Evolutionary conservation across 2,888 invertebrate genomes (phyloP), one percentile per base, ranked within the genome.

Genomic region (Dryobota labecula): DNA sequence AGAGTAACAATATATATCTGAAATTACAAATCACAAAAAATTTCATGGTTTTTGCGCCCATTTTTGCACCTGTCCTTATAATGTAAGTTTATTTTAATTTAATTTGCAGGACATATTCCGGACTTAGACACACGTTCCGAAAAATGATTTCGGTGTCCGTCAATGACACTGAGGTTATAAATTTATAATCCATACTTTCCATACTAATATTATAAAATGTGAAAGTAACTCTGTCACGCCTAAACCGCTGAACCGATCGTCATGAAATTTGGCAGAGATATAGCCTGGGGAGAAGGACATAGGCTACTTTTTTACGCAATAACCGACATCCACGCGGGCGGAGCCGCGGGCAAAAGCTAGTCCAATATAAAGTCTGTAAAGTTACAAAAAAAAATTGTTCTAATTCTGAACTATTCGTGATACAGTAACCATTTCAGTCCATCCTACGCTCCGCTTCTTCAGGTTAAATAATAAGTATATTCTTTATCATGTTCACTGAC

Each of bases 21-120:
- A 30, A 20, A 43, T 11, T 11, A 33, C n/a, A 56, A n/a, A 43
- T 27, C 20, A 9, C 20, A 43, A 58, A 11, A 27, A n/a, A 41
- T 24, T 20, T n/a, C 0, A 36, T 60, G 49, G 38, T 33, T 43
- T 24, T 68, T 24, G 51, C 38, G 24, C 27, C 38, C n/a, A n/a
- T n/a, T n/a, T n/a, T n/a, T n/a, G n/a, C n/a, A n/a, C n/a, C n/a
- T n/a, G n/a, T n/a, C n/a, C n/a, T n/a, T n/a, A n/a, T n/a, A n/a
- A n/a, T n/a, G n/a, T n/a, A n/a, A n/a, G 33, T 53, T 36, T 33
- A 45, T 36, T 45, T n/a, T 45, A 27, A 30, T 24, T 20, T 54
- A n/a, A n/a, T n/a, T n/a, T n/a, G 24, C 54, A 45, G 30, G 56
- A 70, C 47, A 56, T 56, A 33, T 57, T 49, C 43, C 18, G 7